These are phyloP conservation scores for Acromyrmex charruanus DNA, from an alignment of 1,140 invertebrate species.

Conservation along the genomic window DNA sequence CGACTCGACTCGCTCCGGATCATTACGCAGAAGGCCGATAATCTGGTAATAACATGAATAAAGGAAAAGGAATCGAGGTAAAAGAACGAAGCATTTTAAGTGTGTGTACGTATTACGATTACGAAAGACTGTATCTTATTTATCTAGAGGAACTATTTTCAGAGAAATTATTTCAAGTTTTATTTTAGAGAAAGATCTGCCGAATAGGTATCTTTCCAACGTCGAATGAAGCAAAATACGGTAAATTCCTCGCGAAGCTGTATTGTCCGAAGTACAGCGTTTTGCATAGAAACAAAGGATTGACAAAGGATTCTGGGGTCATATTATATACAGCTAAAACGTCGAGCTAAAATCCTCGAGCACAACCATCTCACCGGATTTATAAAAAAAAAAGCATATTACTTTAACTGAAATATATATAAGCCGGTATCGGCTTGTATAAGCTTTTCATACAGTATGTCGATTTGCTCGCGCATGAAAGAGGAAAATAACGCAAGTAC, in stretches of 20 bases:
- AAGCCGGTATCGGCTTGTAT: neutral
- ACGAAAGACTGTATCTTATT: conserved; percentile 13
- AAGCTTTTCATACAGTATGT: neutral
- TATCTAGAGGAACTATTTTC: neutral
- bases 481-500: conserved; percentile 3
- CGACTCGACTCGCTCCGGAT: neutral
- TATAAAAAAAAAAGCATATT: neutral
- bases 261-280: conserved; percentile 21
- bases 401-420: conserved; percentile 29
- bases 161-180: neutral
- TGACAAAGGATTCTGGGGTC: neutral
- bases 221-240: neutral
- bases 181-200: neutral
- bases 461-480: conserved; percentile 1
- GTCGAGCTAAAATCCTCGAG: conserved; percentile 2
- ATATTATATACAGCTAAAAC: conserved; percentile 1
- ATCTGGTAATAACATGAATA: conserved; percentile 47
- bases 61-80: neutral
- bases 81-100: neutral
- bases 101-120: neutral
- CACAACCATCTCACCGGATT: conserved; percentile 7
- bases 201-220: neutral
- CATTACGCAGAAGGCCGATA: conserved; percentile 36
- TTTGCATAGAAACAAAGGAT: neutral
- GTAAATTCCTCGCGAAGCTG: neutral